Conservation (phyloP, 2,888 invertebrate genomes). For the Meteorus cinctellus region DNA sequence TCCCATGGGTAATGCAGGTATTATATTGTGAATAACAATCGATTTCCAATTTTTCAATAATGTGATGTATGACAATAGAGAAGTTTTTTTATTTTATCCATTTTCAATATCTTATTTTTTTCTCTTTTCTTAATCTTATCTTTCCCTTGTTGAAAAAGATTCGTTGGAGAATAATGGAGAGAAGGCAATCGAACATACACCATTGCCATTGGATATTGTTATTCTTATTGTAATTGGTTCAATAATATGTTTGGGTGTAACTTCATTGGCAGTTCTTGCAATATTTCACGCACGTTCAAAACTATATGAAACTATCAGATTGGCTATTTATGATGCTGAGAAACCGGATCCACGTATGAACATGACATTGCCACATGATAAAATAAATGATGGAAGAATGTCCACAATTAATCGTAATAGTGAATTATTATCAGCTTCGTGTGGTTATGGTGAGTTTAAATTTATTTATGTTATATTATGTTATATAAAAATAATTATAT, state of each 20-base stretch:
- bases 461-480: background rate
- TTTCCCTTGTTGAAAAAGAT: background rate
- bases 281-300: slow-evolving; percentile 67
- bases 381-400: slow-evolving; percentile 52
- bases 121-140: background rate
- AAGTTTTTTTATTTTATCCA: background rate
- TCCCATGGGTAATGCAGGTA: slow-evolving; percentile 49
- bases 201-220: slow-evolving; percentile 64
- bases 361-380: slow-evolving; percentile 50
- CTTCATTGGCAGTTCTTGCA: slow-evolving; percentile 65
- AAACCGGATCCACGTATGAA: slow-evolving; percentile 55
- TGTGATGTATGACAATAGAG: background rate
- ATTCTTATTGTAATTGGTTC: slow-evolving; percentile 66
- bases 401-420: slow-evolving; percentile 52
- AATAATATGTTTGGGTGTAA: slow-evolving; percentile 66
- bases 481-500: background rate
- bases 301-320: slow-evolving; percentile 65
- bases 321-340: slow-evolving; percentile 65
- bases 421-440: slow-evolving; percentile 47
- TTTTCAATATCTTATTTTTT: background rate
- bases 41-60: background rate
- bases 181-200: slow-evolving; percentile 54
- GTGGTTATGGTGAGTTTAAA: slow-evolving; percentile 47
- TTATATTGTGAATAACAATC: slow-evolving; percentile 8
- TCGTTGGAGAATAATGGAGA: slow-evolving; percentile 46